Base-by-base conservation (phyloP, 2,888 invertebrate genomes). In the Ormyrus rosae region DNA sequence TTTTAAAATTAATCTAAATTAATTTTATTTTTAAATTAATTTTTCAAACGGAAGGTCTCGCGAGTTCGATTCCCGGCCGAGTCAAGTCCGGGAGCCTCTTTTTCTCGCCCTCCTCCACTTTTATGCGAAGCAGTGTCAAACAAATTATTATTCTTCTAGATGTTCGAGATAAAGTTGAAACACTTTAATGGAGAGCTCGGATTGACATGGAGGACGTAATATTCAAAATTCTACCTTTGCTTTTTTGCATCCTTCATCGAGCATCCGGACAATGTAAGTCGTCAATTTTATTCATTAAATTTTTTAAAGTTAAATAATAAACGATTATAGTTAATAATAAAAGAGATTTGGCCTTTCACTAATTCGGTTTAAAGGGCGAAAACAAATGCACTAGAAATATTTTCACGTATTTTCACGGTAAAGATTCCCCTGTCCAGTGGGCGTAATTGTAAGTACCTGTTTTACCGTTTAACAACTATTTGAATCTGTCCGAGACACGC, bases 151-250 rank as follows among this genome's bases (percentile, higher is more conserved):
- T 10, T 34, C 45, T 78, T 78, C 6, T 85, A 89, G 89, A 90
- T 89, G 89, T 84, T 83, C 85, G 85, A 85, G 82, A 81, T 83
- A 86, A 85, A 75, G 83, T 84, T 84, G 69, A 82, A 83, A 82
- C 78, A 84, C 85, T 82, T 88, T 84, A 85, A 87, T 88, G 88
- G 88, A 87, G 89, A 87, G 85, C 84, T 87, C 85, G 86, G 85
- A 86, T 84, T 85, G 87, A 86, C 86, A 90, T 89, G 89, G 87
- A 86, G 84, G 84, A 84, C 85, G 84, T 86, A 84, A 82, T 87
- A 84, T 84, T 85, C 83, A 87, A 84, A 84, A 84, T 88, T 82
- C 82, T 89, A 80, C 83, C 84, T 56, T 83, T 87, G 68, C 83
- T 88, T 76, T 87, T 84, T 83, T 87, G 84, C 81, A 84, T 85